phyloP scores from a whole-genome alignment of 2,888 invertebrate genomes.

The Synanthedon andrenaeformis region DNA sequence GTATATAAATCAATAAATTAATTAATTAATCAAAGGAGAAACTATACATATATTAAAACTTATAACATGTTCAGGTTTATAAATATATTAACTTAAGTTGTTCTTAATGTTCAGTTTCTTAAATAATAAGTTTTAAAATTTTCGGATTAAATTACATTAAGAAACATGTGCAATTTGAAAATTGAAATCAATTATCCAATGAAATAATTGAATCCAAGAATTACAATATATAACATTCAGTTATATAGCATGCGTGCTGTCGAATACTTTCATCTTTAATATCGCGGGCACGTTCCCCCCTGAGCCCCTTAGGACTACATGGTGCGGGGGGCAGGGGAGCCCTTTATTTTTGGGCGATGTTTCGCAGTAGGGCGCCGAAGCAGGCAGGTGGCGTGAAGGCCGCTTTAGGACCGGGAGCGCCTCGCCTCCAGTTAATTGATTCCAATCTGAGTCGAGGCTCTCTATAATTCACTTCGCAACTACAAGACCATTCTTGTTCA shows the following conservation, averaged over 20 bases:
- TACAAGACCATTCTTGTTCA: conserved; percentile 40
- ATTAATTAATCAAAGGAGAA: no score
- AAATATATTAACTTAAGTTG: no score
- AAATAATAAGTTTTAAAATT: no score
- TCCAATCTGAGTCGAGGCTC: conserved; percentile 52
- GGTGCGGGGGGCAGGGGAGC: not conserved
- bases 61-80: no score
- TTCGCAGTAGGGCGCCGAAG: conserved; percentile 2
- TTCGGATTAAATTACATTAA: no score
- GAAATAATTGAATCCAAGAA: not conserved
- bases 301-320: not conserved
- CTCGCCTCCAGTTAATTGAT: conserved; percentile 60
- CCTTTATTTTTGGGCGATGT: not conserved
- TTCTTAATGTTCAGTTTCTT: no score
- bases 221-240: conserved; percentile 25
- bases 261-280: conserved; percentile 5
- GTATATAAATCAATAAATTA: no score
- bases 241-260: conserved; percentile 26
- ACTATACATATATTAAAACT: no score
- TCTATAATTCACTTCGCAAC: conserved; percentile 41
- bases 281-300: not conserved
- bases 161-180: not conserved
- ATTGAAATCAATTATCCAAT: not conserved
- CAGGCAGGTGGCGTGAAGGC: conserved; percentile 60
- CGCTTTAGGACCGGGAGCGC: conserved; percentile 43